These are phyloP conservation scores for Gonatopus flavifemur DNA, from an alignment of 1,140 invertebrate species.

Conservation along the genomic window DNA sequence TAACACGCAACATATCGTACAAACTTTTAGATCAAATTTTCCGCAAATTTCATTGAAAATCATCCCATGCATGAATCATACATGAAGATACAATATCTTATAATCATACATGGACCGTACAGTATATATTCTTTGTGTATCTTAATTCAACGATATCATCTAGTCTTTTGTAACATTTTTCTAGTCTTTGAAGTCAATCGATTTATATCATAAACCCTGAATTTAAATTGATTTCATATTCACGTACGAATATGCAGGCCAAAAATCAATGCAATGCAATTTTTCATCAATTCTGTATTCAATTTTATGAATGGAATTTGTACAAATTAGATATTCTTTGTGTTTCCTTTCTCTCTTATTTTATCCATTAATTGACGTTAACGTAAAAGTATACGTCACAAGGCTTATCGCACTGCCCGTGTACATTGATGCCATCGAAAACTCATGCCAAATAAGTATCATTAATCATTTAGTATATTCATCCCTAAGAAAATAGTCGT, in stretches of 20 bases:
- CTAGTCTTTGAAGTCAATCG: slow-evolving; percentile 12
- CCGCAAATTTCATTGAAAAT: background rate
- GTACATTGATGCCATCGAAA: slow-evolving; percentile 36
- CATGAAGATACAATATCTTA: slow-evolving; percentile 2
- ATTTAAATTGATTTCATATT: slow-evolving; percentile 21
- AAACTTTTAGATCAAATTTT: too few species aligned
- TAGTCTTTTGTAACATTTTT: slow-evolving; percentile 1
- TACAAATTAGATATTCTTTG: slow-evolving; percentile 2
- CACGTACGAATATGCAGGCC: slow-evolving; percentile 38
- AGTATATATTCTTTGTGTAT: slow-evolving; percentile 2
- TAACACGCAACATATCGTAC: too few species aligned
- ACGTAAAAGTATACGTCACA: background rate
- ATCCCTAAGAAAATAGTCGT: too few species aligned
- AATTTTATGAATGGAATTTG: slow-evolving; percentile 9
- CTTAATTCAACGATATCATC: background rate
- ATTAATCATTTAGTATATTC: too few species aligned
- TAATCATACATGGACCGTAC: background rate
- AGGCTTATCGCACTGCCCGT: slow-evolving; percentile 23
- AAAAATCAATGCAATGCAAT: slow-evolving; percentile 40
- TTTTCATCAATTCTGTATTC: slow-evolving; percentile 9
- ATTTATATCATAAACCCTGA: slow-evolving; percentile 8
- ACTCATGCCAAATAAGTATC: slow-evolving; percentile 12
- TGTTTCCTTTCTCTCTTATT: background rate
- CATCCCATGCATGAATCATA: background rate
- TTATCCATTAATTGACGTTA: slow-evolving; percentile 1